A percentile compares a stretch with the other conserved stretches of the same genome.
phyloP scores from a whole-genome alignment of 2,888 invertebrate genomes.

The Athalia circularis region DNA sequence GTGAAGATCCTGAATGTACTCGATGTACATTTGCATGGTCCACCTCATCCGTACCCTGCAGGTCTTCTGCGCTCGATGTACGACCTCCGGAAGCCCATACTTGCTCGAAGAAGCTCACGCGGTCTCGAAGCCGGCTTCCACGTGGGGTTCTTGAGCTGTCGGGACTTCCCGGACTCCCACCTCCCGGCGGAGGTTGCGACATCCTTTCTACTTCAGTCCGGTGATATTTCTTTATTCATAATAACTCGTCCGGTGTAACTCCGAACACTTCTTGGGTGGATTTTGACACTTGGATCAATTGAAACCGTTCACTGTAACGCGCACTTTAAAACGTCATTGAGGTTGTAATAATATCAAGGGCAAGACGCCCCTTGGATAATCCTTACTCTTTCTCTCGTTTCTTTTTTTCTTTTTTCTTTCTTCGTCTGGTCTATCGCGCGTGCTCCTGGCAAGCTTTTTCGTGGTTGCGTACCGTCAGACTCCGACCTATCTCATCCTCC shows the following conservation, averaged over 20 bases:
- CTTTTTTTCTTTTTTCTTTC: constrained; percentile 48
- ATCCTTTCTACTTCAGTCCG: constrained; percentile 37
- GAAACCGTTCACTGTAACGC: constrained; percentile 8
- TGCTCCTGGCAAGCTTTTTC: constrained; percentile 47
- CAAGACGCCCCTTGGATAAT: constrained; percentile 11
- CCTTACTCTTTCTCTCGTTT: constrained; percentile 1
- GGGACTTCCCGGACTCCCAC: constrained; percentile 54
- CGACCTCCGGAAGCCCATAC: constrained; percentile 79
- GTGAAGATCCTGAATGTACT: constrained; percentile 67
- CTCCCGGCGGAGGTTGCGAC: constrained; percentile 50
- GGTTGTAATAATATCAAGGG: constrained; percentile 7
- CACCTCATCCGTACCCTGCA: constrained; percentile 64
- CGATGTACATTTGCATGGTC: constrained; percentile 63
- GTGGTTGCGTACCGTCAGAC: constrained; percentile 42
- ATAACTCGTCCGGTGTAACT: background rate
- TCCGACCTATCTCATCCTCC: constrained; percentile 19
- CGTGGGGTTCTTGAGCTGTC: constrained; percentile 70
- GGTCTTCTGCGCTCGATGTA: constrained; percentile 69
- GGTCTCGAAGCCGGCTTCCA: constrained; percentile 79
- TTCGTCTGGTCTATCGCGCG: constrained; percentile 56
- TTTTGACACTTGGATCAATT: background rate
- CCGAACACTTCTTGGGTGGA: background rate
- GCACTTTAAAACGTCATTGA: constrained; percentile 2
- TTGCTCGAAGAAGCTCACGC: constrained; percentile 88
- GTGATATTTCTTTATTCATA: background rate